Conservation (phyloP, 2,797 vertebrate genomes). For the Hippopotamyrus pictus region DNA sequence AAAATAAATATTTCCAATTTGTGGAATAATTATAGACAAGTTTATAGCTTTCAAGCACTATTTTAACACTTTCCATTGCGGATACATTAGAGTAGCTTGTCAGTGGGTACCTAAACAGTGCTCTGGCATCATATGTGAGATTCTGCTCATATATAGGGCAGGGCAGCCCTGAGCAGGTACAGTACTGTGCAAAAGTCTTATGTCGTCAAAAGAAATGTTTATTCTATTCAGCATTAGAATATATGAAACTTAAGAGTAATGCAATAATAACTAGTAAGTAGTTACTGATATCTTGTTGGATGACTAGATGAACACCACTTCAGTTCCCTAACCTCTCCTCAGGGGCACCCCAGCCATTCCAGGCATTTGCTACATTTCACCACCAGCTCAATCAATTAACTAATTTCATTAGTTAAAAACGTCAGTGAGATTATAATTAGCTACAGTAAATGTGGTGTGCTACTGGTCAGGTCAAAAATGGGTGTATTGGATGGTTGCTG, state of each 20-base stretch:
- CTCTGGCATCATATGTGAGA: background rate
- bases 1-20: background rate
- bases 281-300: background rate
- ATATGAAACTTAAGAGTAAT: background rate
- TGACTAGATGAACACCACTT: background rate
- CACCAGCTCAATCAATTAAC: background rate
- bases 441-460: background rate
- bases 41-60: background rate
- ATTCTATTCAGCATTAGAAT: background rate
- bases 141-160: background rate
- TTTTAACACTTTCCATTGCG: background rate
- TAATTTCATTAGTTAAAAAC: background rate
- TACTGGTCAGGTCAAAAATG: background rate
- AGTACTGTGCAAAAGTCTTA: background rate
- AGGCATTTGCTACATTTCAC: background rate
- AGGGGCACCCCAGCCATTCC: background rate
- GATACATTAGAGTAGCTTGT: background rate
- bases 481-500: background rate
- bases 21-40: background rate
- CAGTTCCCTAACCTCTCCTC: background rate
- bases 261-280: background rate
- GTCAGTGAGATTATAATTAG: background rate
- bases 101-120: background rate
- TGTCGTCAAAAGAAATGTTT: background rate
- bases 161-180: background rate